Conservation (phyloP, 2,888 invertebrate genomes). For the Cantharis flavilabris region DNA sequence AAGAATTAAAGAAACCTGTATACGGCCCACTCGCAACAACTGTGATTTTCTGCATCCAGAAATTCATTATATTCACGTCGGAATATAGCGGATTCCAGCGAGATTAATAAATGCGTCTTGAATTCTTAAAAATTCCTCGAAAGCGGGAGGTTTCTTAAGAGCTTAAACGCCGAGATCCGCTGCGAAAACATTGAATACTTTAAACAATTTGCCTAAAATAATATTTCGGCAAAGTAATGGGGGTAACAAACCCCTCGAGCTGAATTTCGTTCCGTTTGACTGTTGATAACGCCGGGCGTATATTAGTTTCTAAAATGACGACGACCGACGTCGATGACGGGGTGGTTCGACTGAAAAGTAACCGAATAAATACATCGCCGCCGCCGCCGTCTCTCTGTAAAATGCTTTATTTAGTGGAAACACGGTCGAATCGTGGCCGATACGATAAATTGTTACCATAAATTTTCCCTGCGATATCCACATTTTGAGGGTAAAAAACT, state of each 20-base stretch:
- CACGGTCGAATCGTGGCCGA: slow-evolving; percentile 33
- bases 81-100: not conserved
- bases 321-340: not conserved
- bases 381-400: slow-evolving; percentile 23
- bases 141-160: not conserved
- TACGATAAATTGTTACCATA: slow-evolving; percentile 36
- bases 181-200: slow-evolving; percentile 18
- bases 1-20: slow-evolving; percentile 35
- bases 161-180: slow-evolving; percentile 3
- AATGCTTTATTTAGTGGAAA: slow-evolving; percentile 39
- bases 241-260: slow-evolving; percentile 16
- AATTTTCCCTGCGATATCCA: slow-evolving; percentile 27
- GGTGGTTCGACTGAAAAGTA: slow-evolving; percentile 26
- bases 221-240: slow-evolving; percentile 17
- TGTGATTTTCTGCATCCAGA: slow-evolving; percentile 7
- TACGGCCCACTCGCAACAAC: slow-evolving; percentile 33
- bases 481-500: slow-evolving; percentile 18
- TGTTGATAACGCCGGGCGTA: slow-evolving; percentile 26
- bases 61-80: slow-evolving; percentile 4
- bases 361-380: slow-evolving; percentile 27
- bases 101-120: not conserved
- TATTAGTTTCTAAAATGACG: slow-evolving; percentile 29
- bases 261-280: slow-evolving; percentile 29
- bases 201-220: slow-evolving; percentile 27
- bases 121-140: slow-evolving; percentile 1